Conservation (phyloP, 2,113 vertebrate species). For the Catharus minimus region DNA sequence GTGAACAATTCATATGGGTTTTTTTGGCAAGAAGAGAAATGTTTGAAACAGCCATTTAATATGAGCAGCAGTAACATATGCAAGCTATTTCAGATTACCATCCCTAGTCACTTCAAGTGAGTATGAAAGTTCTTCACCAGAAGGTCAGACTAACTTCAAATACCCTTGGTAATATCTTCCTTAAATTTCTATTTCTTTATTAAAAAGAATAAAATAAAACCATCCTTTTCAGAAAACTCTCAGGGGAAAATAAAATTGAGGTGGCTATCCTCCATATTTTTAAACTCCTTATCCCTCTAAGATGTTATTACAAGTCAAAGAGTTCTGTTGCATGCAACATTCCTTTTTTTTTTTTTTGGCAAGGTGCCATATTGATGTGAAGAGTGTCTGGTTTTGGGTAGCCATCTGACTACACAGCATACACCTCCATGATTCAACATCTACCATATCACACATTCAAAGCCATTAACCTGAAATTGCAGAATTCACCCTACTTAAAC, state of each 20-base stretch:
- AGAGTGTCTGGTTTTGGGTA: accelerated
- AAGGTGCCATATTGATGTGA: background rate
- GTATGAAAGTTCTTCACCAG: background rate
- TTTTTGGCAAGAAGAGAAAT: background rate
- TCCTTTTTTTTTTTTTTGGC: background rate
- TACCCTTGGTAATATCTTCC: background rate
- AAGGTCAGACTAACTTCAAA: background rate
- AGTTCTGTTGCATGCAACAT: background rate
- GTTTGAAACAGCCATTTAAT: background rate
- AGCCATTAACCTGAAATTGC: background rate
- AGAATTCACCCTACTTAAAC: background rate
- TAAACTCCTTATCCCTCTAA: background rate
- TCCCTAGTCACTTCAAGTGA: background rate
- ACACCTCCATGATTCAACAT: background rate
- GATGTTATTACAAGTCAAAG: background rate
- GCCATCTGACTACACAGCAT: background rate
- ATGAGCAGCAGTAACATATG: background rate
- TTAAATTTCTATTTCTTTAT: background rate
- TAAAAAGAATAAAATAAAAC: background rate
- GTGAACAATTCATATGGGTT: background rate
- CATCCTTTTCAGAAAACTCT: background rate
- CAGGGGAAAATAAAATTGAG: background rate
- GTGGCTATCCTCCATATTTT: background rate
- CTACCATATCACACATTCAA: background rate
- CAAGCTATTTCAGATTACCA: background rate